Conservation (phyloP, 2,888 invertebrate genomes). For the Masnerella sp. region DNA sequence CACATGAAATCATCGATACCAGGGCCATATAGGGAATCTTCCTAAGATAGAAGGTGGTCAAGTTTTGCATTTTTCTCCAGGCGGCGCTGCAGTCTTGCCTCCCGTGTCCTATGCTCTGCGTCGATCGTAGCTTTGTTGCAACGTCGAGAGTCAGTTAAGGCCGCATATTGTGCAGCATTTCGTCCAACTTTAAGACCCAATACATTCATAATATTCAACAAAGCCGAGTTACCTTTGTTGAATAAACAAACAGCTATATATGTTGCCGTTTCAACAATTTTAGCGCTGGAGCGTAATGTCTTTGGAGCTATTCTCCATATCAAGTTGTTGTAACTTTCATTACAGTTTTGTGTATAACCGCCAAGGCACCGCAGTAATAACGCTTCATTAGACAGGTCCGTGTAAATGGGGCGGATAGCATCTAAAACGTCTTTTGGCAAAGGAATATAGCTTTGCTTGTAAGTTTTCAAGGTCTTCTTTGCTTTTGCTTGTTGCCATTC, state of each 20-base stretch:
- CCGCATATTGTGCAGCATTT: neutral
- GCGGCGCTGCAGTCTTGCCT: neutral
- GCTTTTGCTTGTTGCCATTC: constrained; percentile 48
- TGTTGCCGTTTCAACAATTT: constrained; percentile 8
- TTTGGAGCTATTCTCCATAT: constrained; percentile 1
- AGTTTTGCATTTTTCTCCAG: neutral
- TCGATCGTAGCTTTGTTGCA: neutral
- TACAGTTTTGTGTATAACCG: neutral
- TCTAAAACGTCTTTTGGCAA: neutral
- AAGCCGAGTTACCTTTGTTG: neutral
- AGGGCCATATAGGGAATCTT: neutral
- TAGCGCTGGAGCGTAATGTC: neutral
- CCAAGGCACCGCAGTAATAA: neutral
- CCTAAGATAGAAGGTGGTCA: neutral
- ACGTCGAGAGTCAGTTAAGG: neutral
- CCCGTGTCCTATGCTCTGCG: constrained; percentile 1
- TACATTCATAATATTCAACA: neutral
- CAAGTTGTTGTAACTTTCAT: constrained; percentile 10
- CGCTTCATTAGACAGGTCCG: neutral
- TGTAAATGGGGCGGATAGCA: neutral
- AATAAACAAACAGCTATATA: constrained; percentile 20
- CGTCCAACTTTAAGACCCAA: neutral
- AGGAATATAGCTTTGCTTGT: constrained; percentile 11
- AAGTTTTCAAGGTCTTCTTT: neutral
- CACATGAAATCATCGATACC: constrained; percentile 12